Evolutionary conservation across 64 coral and sea anemone genomes (phyloP).

Genomic region (Actinia tenebrosa): DNA sequence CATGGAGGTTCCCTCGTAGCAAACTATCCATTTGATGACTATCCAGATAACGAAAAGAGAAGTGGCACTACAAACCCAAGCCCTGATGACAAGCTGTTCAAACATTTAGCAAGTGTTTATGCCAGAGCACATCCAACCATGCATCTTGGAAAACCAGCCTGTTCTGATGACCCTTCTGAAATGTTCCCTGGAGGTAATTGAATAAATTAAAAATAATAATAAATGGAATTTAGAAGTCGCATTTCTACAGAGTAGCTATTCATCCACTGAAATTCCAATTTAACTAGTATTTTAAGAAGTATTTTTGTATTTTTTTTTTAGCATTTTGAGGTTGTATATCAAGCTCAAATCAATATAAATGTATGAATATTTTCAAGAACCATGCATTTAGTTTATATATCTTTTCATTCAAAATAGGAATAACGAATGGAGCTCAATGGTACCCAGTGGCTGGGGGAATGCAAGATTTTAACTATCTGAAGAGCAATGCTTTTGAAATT

Average conservation of each 20-base stretch:
- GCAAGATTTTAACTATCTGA: slow-evolving; percentile 94
- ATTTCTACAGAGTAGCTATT: too few species aligned
- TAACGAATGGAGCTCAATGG: slow-evolving; percentile 94
- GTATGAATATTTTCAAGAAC: not conserved
- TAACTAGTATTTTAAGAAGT: too few species aligned
- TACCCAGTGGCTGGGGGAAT: slow-evolving; percentile 85
- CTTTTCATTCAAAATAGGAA: slow-evolving; percentile 40
- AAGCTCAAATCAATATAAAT: not conserved
- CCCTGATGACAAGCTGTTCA: slow-evolving; percentile 89
- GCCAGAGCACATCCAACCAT: slow-evolving; percentile 65
- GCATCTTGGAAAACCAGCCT: slow-evolving; percentile 40
- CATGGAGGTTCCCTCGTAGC: slow-evolving; percentile 95
- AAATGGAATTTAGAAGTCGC: too few species aligned
- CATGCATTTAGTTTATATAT: not conserved
- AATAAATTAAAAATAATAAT: too few species aligned
- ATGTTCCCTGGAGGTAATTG: slow-evolving; percentile 58
- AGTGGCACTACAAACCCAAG: slow-evolving; percentile 13
- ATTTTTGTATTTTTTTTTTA: too few species aligned
- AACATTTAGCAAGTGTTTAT: slow-evolving; percentile 57
- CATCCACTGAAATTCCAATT: too few species aligned
- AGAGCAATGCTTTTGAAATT: slow-evolving; percentile 73
- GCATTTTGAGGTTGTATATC: too few species aligned
- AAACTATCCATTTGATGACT: slow-evolving; percentile 89
- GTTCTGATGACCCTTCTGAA: slow-evolving; percentile 22
- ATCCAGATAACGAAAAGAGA: slow-evolving; percentile 13